phyloP scores from a whole-genome alignment of 2,888 invertebrate genomes.

The Rhopalosiphum nymphaeae region DNA sequence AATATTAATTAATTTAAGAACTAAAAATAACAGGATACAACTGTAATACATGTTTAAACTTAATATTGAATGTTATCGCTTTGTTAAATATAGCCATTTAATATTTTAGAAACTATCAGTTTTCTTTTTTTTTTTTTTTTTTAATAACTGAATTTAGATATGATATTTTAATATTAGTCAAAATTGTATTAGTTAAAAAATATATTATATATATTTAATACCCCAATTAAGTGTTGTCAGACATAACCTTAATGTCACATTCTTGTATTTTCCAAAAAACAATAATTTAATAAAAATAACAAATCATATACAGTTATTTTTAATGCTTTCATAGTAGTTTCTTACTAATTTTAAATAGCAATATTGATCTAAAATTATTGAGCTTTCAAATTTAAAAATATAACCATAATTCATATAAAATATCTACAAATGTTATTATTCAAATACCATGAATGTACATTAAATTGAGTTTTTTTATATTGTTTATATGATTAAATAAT shows the following conservation, averaged over 20 bases:
- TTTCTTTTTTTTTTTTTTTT: background rate
- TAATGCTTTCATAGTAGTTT: background rate
- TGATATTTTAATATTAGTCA: background rate
- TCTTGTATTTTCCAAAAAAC: background rate
- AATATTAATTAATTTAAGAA: background rate
- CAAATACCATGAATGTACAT: slow-evolving; percentile 32
- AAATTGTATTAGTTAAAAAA: background rate
- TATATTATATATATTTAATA: background rate
- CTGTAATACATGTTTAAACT: background rate
- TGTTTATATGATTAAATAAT: slow-evolving; percentile 12
- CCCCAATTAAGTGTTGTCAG: background rate
- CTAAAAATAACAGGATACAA: background rate
- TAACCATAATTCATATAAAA: slow-evolving; percentile 31
- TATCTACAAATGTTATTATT: slow-evolving; percentile 12
- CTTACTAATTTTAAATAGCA: background rate
- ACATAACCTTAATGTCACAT: background rate
- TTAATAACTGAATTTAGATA: background rate
- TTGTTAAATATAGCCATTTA: background rate
- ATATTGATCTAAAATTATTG: slow-evolving; percentile 25
- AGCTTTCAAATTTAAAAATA: slow-evolving; percentile 51
- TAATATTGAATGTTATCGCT: background rate
- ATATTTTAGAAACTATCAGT: background rate
- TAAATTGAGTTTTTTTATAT: slow-evolving; percentile 15
- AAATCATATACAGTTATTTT: background rate
- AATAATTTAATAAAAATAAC: background rate